These are phyloP conservation scores for Odontesthes bonariensis DNA, from an alignment of 2,113 vertebrate genomes.

Conservation along the genomic window DNA sequence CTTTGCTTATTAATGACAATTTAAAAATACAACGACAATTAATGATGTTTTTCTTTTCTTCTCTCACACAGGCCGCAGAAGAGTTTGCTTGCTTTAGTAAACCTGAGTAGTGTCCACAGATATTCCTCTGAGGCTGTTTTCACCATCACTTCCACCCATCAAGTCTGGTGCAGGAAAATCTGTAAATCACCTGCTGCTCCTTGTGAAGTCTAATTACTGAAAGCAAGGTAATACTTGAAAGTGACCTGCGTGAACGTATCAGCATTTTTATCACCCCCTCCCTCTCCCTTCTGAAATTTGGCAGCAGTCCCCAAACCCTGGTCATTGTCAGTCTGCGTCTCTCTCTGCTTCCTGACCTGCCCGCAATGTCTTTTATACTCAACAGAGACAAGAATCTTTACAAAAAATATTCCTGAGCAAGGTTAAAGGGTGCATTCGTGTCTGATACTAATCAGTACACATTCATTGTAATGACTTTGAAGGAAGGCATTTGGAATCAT, in stretches of 20 bases:
- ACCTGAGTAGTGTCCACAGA: neutral
- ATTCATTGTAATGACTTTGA: too few species aligned
- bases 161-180: constrained; percentile 4
- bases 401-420: neutral
- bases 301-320: constrained; percentile 11
- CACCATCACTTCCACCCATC: neutral
- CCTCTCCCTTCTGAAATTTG: constrained; percentile 10
- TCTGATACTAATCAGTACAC: too few species aligned
- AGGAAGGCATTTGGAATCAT: too few species aligned
- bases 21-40: too few species aligned
- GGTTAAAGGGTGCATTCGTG: too few species aligned
- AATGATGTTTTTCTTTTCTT: neutral
- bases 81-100: neutral
- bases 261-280: constrained; percentile 24
- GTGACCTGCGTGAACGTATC: constrained; percentile 26
- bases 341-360: neutral
- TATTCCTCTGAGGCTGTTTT: constrained; percentile 8
- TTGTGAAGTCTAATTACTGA: constrained; percentile 29
- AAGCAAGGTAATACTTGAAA: constrained; percentile 18
- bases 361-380: neutral
- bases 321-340: neutral
- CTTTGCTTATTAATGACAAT: too few species aligned
- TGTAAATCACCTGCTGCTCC: constrained; percentile 29
- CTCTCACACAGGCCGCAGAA: neutral
- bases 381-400: neutral